Percentiles rank a stretch among this genome's conserved stretches.
Evolutionary conservation across 2,113 vertebrate genomes (phyloP).

Genomic region (Diphyllodes magnificus): DNA sequence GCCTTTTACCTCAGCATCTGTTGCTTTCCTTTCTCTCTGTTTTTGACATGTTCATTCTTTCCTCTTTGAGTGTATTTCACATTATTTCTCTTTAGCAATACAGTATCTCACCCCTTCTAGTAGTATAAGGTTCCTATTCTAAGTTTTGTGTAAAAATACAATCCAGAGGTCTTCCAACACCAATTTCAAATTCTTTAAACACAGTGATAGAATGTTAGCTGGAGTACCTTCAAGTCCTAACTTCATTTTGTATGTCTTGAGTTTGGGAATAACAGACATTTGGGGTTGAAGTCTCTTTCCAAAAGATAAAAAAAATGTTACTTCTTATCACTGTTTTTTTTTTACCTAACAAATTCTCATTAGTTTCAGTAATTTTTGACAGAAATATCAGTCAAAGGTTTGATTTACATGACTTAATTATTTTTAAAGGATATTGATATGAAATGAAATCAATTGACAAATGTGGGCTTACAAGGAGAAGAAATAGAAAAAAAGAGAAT

Average conservation of each 20-base stretch:
- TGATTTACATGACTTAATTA: background rate
- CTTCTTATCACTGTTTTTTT: background rate
- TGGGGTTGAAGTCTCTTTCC: background rate
- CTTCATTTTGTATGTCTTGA: background rate
- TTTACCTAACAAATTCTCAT: background rate
- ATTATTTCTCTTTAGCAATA: background rate
- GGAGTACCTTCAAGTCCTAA: background rate
- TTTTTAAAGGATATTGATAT: background rate
- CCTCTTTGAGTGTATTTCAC: background rate
- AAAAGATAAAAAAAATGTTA: background rate
- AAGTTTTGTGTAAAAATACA: background rate
- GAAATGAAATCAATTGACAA: background rate
- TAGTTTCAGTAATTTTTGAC: background rate
- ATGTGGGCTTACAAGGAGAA: background rate
- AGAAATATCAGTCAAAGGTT: background rate
- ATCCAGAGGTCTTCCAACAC: background rate
- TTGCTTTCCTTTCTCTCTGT: background rate
- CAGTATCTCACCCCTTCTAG: background rate
- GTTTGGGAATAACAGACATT: background rate
- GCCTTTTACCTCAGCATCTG: background rate
- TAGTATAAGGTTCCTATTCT: background rate
- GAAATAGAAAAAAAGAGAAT: background rate
- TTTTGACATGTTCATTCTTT: background rate
- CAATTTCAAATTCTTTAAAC: background rate
- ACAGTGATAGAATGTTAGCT: background rate